Conservation (phyloP, 2,113 vertebrate species). For the Leucopsar rothschildi region DNA sequence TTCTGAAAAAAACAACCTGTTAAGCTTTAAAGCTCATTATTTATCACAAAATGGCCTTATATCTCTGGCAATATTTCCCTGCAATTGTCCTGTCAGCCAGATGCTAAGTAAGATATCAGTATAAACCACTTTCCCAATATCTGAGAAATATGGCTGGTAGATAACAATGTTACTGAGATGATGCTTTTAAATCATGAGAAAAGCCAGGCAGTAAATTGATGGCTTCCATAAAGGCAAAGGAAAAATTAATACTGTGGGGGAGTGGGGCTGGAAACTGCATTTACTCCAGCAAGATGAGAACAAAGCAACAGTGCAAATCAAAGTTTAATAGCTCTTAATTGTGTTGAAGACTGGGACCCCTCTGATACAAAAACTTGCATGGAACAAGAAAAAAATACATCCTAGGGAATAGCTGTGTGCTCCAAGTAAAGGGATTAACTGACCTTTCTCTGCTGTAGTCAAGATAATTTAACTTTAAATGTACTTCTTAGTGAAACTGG, state of each 20-base stretch:
- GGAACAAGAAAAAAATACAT: neutral
- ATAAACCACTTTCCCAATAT: neutral
- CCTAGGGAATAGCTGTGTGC: neutral
- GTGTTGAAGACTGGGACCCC: neutral
- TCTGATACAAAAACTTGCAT: neutral
- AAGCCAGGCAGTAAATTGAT: neutral
- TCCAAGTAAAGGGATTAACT: neutral
- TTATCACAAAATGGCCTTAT: neutral
- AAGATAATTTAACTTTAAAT: slow-evolving; percentile 1
- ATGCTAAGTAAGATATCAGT: slow-evolving; percentile 34
- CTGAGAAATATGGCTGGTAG: slow-evolving; percentile 37
- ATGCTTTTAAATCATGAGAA: slow-evolving; percentile 20
- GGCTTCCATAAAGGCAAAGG: neutral
- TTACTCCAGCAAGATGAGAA: neutral
- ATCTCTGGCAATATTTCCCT: slow-evolving; percentile 26
- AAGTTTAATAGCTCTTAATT: slow-evolving; percentile 5
- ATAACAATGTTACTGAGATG: slow-evolving; percentile 9
- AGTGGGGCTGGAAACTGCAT: neutral
- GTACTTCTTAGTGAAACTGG: neutral
- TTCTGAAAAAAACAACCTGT: slow-evolving; percentile 14
- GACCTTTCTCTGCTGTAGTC: neutral
- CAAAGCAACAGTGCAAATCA: neutral
- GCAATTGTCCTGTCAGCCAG: slow-evolving; percentile 32
- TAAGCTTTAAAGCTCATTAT: slow-evolving; percentile 44
- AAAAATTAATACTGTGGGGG: neutral